phyloP scores from a whole-genome alignment of 2,888 invertebrate species.

The Aelia acuminata region DNA sequence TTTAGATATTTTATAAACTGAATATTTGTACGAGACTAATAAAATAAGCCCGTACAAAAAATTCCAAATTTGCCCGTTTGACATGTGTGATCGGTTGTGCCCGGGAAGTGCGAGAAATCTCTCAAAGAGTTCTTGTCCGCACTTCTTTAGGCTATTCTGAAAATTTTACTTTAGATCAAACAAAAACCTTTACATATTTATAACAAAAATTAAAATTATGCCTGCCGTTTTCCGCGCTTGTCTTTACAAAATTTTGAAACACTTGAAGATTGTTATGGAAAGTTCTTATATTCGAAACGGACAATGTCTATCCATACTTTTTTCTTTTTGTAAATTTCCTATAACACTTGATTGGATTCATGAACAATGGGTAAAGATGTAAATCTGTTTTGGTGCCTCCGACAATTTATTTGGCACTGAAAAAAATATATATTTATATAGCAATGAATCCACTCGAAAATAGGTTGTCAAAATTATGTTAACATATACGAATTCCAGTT shows the following conservation, averaged over 20 bases:
- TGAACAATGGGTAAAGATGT: background rate
- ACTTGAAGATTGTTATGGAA: background rate
- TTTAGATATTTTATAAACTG: background rate
- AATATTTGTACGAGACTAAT: constrained; percentile 61
- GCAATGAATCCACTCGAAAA: background rate
- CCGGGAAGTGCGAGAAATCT: constrained; percentile 56
- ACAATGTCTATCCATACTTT: background rate
- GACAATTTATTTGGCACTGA: background rate
- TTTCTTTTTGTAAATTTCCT: background rate
- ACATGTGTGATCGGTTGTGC: constrained; percentile 58
- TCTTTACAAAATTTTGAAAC: background rate
- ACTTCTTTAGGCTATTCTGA: constrained; percentile 54
- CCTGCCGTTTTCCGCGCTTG: background rate
- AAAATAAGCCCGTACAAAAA: constrained; percentile 61
- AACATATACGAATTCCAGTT: background rate
- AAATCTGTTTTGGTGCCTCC: background rate
- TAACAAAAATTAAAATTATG: too few species aligned
- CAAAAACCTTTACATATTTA: background rate
- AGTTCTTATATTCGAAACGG: background rate
- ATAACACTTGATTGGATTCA: background rate
- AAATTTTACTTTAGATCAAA: background rate
- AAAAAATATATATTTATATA: background rate
- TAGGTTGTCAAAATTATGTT: background rate
- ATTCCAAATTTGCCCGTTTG: constrained; percentile 57
- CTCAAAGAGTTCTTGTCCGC: constrained; percentile 53